phyloP scores from a whole-genome alignment of 1,140 invertebrate genomes.

The Sipha flava region DNA sequence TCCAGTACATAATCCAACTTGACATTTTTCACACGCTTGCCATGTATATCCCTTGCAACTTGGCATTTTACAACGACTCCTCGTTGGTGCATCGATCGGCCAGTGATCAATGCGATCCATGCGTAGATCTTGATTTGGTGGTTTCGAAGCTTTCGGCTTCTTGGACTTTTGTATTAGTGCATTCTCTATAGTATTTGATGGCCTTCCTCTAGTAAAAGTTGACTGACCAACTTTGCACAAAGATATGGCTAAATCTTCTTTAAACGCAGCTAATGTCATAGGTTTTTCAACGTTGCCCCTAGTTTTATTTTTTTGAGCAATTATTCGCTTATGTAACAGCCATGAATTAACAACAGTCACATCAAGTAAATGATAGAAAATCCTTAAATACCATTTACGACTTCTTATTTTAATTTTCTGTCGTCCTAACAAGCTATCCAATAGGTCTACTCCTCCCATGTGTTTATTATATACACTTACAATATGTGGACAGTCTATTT shows the following conservation, averaged over 20 bases:
- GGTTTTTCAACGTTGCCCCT: background rate
- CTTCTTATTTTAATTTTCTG: conserved; percentile 42
- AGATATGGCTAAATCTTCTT: conserved; percentile 30
- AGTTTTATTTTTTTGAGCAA: background rate
- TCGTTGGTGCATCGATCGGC: conserved; percentile 40
- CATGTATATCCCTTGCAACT: conserved; percentile 14
- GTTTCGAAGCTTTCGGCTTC: conserved; percentile 36
- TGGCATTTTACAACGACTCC: conserved; percentile 41
- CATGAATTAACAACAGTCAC: conserved; percentile 39
- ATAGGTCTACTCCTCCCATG: conserved; percentile 43
- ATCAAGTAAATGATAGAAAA: conserved; percentile 41
- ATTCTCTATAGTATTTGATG: background rate
- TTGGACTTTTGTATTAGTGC: background rate
- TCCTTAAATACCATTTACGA: conserved; percentile 41
- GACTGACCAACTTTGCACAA: conserved; percentile 30
- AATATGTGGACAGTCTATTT: conserved; percentile 37
- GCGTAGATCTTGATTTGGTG: conserved; percentile 39
- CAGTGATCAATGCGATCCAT: conserved; percentile 43
- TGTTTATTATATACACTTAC: conserved; percentile 38
- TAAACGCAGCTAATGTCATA: conserved; percentile 4
- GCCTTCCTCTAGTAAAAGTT: conserved; percentile 10
- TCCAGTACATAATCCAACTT: background rate
- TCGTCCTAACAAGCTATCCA: conserved; percentile 41
- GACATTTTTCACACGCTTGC: background rate
- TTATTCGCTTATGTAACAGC: conserved; percentile 39